Base-by-base conservation (phyloP, 2,797 vertebrate species). In the Tokudaia muenninki region DNA sequence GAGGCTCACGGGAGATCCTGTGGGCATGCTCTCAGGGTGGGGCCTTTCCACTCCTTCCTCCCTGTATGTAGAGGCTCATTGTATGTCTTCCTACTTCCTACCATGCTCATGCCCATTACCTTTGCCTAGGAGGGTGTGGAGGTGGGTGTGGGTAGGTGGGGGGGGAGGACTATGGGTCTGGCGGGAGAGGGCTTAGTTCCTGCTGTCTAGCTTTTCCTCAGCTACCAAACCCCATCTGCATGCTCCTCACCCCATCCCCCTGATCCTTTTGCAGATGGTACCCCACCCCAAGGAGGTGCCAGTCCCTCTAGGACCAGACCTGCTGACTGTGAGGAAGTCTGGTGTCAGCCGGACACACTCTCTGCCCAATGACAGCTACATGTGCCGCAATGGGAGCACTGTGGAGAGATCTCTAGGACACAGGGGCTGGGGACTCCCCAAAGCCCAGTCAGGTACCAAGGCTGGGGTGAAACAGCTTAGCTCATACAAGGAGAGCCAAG, bases 321-420 rank as follows among this genome's bases (percentile, higher is more conserved):
- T 99, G 98, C 98, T 99, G 97, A 99, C 98, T 0, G 99, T 99
- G 92, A 98, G 99, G 96, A 99, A 99, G 98, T 98, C 99, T 1
- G 98, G 98, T 0, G 99, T 99, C 98, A 99, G 99, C 91, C 99
- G 99, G 83, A 99, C 99, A 0, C 99, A 99, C 98, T 99, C 99
- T 21, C 97, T 99, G 96, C 99, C 99, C 86, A 99, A 99, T 0
- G 99, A 99, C 99, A 99, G 99, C 99, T 99, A 99, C 98, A 99
- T 99, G 99, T 99, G 99, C 98, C 98, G 94, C 7, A 78, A 96
- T 2, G 83, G 95, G 78, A 98, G 94, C 98, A 98, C 97, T 98
- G 34, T 97, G 83, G 94, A 96, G 75, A 97, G 97, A 81, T 97
- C 98, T 95, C 97, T 98, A 86, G 98, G 93, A 0, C 95, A 96